Conservation (phyloP, 2,888 invertebrate genomes). For the Hemistola chrysoprasaria region DNA sequence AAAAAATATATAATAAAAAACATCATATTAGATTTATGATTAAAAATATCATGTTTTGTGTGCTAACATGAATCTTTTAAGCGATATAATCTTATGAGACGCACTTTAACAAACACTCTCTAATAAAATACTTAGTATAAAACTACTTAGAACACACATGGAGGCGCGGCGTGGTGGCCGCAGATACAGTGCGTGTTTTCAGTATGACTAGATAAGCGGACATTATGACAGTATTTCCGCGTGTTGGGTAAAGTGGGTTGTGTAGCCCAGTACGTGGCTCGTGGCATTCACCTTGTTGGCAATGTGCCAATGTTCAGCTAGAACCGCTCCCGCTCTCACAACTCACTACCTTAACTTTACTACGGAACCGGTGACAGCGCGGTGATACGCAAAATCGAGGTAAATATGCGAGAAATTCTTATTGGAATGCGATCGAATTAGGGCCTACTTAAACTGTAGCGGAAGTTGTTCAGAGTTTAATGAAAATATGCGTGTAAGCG, state of each 20-base stretch:
- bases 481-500: constrained; percentile 2
- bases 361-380: constrained; percentile 25
- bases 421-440: constrained; percentile 19
- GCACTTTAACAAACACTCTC: too few species aligned
- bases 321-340: constrained; percentile 31
- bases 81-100: too few species aligned
- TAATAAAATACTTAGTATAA: too few species aligned
- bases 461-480: constrained; percentile 13
- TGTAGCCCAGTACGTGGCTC: constrained; percentile 62
- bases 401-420: constrained; percentile 15
- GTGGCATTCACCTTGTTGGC: constrained; percentile 83
- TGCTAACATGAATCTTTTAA: too few species aligned
- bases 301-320: constrained; percentile 45
- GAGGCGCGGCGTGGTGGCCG: constrained; percentile 8
- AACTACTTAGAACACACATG: too few species aligned
- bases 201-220: constrained; percentile 47
- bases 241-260: constrained; percentile 72
- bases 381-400: constrained; percentile 15
- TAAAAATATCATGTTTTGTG: too few species aligned
- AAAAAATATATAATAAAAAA: too few species aligned
- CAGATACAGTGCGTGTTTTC: constrained; percentile 27
- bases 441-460: constrained; percentile 5
- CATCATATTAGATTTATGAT: too few species aligned
- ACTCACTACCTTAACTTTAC: background rate
- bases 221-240: constrained; percentile 47